Base-by-base conservation (phyloP, 2,888 invertebrate genomes). In the Drosophila anomelani region DNA sequence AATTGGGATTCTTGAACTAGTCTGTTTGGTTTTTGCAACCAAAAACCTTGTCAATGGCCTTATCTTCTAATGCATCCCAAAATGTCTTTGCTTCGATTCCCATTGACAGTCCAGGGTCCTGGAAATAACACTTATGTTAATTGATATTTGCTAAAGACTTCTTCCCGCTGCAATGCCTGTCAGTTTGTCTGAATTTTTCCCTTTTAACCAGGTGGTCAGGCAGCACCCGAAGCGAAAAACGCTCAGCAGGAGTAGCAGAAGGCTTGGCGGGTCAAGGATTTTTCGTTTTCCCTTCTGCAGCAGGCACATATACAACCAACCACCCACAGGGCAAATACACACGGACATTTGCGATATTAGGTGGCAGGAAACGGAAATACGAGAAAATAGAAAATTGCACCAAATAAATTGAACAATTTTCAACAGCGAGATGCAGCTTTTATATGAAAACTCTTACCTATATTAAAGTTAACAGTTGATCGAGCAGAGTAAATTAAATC, bases 191-290 rank as follows among this genome's bases (percentile, higher is more conserved):
- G 15, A 41, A 29, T 39, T 72, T 26, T 29, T 49, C 6, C 0
- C 32, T 10, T n/a, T 47, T 47, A 17, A 23, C 36, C 56, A 57
- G 51, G 70, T 38, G 43, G 46, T 41, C 58, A 43, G 47, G 47
- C 34, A 36, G 32, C 39, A 38, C 54, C 39, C 46, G 17, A 34
- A 68, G 69, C 69, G 23, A 20, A 64, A 64, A 64, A 64, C 67
- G 51, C 49, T 43, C 34, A 20, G 29, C 43, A 43, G 41, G 51
- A 53, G 51, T 23, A 66, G 43, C 26, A 43, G 17, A 51, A 56
- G 39, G 56, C 54, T 49, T 53, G 53, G 47, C 49, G 77, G 85
- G 82, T 88, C 82, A 82, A 82, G 86, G 88, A 57, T 80, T 68
- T 43, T 46, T 8, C 13, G 38, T 61, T 44, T 72, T 57, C 15